Evolutionary conservation across 1,140 invertebrate genomes (phyloP), one percentile per base, ranked within the genome.

Genomic region (Scaptomyza pallida): DNA sequence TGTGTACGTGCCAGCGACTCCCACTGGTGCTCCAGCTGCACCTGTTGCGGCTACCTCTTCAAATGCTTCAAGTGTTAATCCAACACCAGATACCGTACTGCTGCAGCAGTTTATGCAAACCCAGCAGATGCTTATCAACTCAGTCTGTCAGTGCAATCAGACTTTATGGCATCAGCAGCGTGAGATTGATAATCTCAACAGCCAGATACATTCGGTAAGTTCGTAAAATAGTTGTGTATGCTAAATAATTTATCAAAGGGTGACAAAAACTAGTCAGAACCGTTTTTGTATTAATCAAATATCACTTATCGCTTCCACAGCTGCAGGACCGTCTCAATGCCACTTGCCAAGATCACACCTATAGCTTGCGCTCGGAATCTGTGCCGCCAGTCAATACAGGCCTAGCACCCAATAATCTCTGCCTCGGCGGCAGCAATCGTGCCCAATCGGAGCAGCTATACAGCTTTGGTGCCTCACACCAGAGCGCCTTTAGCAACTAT

Each of bases 131-230:
- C 92, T 94, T 64, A 92, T 93, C 2, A 93, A 93, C 50, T 93
- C 93, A 0, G 91, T 95, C 30, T 93, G 93, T 72, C 94, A 94
- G 59, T 94, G 94, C 72, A 94, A 93, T 85, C 93, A 94, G 75
- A 86, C 94, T 3, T 77, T 94, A 19, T 94, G 93, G 92, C 82
- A 93, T 47, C 94, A 94, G 52, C 94, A 94, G 72, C 85, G 93
- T 1, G 94, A 94, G 88, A 91, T 94, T 23, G 92, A 93, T 48
- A 77, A 59, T 51, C 74, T 91, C 5, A 91, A 90, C 51, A 83
- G 55, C 47, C 89, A 89, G 15, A 57, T 91, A 30, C 77, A 91
- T 50, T 50, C 80, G 62, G 90, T 90, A 67, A 72, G 73, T 40
- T 19, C n/a, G 26, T 30, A 8, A 6, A 30, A 30, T 30, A 8